phyloP scores from a whole-genome alignment of 1,140 invertebrate genomes.

The Penaeus chinensis region DNA sequence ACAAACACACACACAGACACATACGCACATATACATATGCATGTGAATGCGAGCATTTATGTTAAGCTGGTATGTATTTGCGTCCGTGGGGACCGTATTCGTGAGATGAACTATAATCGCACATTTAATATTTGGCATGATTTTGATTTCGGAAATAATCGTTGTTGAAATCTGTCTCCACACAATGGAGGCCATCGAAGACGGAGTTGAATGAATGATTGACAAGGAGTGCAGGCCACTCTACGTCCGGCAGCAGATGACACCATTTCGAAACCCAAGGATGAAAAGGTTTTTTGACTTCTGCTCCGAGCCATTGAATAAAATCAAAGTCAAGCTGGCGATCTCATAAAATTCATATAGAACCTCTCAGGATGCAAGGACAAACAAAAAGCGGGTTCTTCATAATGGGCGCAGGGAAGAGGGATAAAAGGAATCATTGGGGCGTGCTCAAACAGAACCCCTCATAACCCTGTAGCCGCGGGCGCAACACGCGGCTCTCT shows the following conservation, averaged over 20 bases:
- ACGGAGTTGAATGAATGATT: slow-evolving; percentile 24
- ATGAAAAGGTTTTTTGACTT: neutral
- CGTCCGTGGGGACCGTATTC: too few relatives aligned
- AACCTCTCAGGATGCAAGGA: slow-evolving; percentile 49
- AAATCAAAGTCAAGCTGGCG: slow-evolving; percentile 35
- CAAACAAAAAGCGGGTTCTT: slow-evolving; percentile 56
- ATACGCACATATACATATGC: too few relatives aligned
- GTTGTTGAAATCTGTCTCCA: too few relatives aligned
- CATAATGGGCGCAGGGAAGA: slow-evolving; percentile 45
- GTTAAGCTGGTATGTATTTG: too few relatives aligned
- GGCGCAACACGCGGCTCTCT: slow-evolving; percentile 43
- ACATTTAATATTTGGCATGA: too few relatives aligned
- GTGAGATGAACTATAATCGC: too few relatives aligned
- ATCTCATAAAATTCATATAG: slow-evolving; percentile 57
- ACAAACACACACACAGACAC: too few relatives aligned
- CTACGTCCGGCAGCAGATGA: neutral
- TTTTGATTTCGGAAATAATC: too few relatives aligned
- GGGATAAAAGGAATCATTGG: slow-evolving; percentile 49
- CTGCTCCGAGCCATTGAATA: neutral
- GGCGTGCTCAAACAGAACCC: slow-evolving; percentile 54
- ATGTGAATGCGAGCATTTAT: too few relatives aligned
- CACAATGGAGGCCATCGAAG: too few relatives aligned
- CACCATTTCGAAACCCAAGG: slow-evolving; percentile 3
- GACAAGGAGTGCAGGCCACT: neutral
- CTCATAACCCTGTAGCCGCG: slow-evolving; percentile 52